Conservation (phyloP, 2,113 vertebrate genomes). For the Speoplatyrhinus poulsoni region DNA sequence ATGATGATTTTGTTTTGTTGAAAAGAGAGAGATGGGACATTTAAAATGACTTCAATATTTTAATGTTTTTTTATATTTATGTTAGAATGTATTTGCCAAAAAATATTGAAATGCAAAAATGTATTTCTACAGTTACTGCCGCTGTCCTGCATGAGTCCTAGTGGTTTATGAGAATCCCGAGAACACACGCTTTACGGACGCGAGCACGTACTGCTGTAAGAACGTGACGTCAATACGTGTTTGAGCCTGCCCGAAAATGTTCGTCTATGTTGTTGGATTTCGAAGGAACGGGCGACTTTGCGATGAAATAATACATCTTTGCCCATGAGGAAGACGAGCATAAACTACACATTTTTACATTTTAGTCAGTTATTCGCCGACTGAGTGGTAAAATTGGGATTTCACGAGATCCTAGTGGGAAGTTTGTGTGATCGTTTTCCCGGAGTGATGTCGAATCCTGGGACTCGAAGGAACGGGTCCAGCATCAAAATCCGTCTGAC, state of each 20-base stretch:
- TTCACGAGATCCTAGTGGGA: slow-evolving; percentile 64
- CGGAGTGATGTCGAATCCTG: slow-evolving; percentile 95
- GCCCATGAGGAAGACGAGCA: slow-evolving; percentile 48
- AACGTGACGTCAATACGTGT: slow-evolving; percentile 77
- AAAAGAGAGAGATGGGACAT: too few species aligned
- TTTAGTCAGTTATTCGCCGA: slow-evolving; percentile 41
- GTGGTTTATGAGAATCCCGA: slow-evolving; percentile 23
- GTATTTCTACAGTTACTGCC: background rate
- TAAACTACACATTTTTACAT: slow-evolving; percentile 40
- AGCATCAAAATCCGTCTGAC: slow-evolving; percentile 98
- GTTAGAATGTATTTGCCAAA: too few species aligned
- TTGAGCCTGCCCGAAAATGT: slow-evolving; percentile 83
- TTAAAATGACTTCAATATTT: background rate
- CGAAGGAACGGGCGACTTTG: slow-evolving; percentile 75
- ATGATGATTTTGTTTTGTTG: too few species aligned
- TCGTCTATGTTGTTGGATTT: slow-evolving; percentile 76
- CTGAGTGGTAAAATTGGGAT: slow-evolving; percentile 56
- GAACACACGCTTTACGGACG: slow-evolving; percentile 57
- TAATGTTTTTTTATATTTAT: too few species aligned
- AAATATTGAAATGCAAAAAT: too few species aligned
- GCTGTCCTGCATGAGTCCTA: background rate
- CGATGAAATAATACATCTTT: slow-evolving; percentile 73
- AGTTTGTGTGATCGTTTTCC: slow-evolving; percentile 72
- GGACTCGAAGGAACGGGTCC: slow-evolving; percentile 91
- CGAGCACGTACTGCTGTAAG: slow-evolving; percentile 73